Base-by-base conservation (phyloP, 2,888 invertebrate genomes). In the Agrotis segetum region DNA sequence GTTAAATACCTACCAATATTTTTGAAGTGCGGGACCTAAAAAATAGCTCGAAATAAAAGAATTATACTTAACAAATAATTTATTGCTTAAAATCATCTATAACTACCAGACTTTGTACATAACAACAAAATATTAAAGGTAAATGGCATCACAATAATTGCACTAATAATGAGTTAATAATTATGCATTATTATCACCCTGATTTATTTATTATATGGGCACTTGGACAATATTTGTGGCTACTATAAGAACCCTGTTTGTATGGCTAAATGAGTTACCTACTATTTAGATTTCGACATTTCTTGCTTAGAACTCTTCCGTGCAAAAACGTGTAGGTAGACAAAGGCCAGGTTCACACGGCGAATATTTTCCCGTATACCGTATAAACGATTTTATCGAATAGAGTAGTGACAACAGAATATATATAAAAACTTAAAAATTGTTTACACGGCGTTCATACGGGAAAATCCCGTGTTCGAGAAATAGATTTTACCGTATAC, bases 41-140 rank as follows among this genome's bases (percentile, higher is more conserved):
- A 24, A 24, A 24, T 24, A 24, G 1, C 24, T 24, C 29, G 1
- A n/a, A 79, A 68, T 77, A 13, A 76, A 80, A 82, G 4, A 40
- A 58, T 34, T 47, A 60, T 52, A 65, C 14, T 68, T 72, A 79
- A 77, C 50, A 79, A 84, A 83, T 77, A 74, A 83, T 85, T 77
- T 84, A 85, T 82, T 86, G 44, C 67, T 65, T 83, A 79, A 63
- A 70, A 79, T 79, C 75, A 74, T 65, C 84, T 88, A 87, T 16
- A 64, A 62, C 85, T 86, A 88, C 55, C 74, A 78, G 84, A 85
- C 80, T 83, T 79, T 80, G 68, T 87, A 82, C 75, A 83, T 75
- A 79, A 77, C 75, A 84, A 86, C 83, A 79, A 24, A 24, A 79
- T 66, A 65, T 74, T 70, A 49, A 61, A 59, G 24, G 58, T 56